Evolutionary conservation across 2,888 invertebrate genomes (phyloP), one percentile per base, ranked within the genome.

Genomic region (Amitus sp.): DNA sequence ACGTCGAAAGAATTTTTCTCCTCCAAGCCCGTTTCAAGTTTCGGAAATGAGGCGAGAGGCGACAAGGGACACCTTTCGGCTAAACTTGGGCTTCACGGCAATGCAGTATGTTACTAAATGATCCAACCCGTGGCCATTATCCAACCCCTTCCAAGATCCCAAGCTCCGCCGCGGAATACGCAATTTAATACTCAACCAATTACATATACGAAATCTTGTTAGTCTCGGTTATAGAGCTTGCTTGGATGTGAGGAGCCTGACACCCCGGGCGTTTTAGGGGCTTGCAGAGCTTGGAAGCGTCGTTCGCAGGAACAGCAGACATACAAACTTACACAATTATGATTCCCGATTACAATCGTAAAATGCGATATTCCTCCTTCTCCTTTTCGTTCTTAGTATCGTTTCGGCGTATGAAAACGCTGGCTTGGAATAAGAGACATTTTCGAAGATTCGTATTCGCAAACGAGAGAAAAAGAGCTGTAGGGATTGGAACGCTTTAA

Each of bases 111-210:
- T 81, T 80, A 76, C 81, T 75, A 78, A 82, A 81, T 76, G 79
- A 80, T 80, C 78, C 76, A 74, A 74, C 71, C 79, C 75, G 59
- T 67, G 67, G 74, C 75, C 72, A 80, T 82, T 79, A 79, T 76
- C 75, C 77, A 67, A 61, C 66, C 56, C 69, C 67, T 48, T 57
- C 42, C 47, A 57, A 52, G 58, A 66, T 51, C 61, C 64, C 70
- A 62, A 67, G 66, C 61, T 62, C 67, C 66, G 62, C 66, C 68
- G 71, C 72, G 73, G 77, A 81, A 81, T 81, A 78, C 79, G 80
- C 80, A 82, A 80, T 82, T 82, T 82, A 81, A 82, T 82, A 82
- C 80, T 77, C 80, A 72, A 81, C 80, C 82, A 82, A 82, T 82
- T 82, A 82, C 80, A 80, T 78, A 77, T 76, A 80, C 82, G 81